phyloP scores from a whole-genome alignment of 2,888 invertebrate species.

The Aethes cnicana region DNA sequence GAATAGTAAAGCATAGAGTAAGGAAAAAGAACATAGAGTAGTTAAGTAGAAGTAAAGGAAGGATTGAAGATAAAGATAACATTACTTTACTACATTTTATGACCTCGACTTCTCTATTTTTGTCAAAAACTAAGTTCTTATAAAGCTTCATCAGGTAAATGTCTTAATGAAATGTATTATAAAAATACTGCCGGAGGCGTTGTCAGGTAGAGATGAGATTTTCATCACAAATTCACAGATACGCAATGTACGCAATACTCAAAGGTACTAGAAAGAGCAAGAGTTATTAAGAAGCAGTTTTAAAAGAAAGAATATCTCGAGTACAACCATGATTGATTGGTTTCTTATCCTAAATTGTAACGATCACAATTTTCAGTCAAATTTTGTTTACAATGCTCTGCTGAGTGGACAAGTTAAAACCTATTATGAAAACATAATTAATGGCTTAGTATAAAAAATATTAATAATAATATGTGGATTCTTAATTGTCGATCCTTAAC shows the following conservation, averaged over 20 bases:
- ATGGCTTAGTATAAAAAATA: too few species aligned
- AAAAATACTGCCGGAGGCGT: conserved; percentile 7
- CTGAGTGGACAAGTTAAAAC: background rate
- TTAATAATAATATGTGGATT: too few species aligned
- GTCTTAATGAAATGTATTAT: conserved; percentile 13
- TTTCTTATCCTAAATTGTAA: conserved; percentile 38
- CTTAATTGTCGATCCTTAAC: too few species aligned
- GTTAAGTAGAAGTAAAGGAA: conserved; percentile 9
- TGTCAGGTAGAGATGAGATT: conserved; percentile 10
- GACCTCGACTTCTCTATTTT: conserved; percentile 70
- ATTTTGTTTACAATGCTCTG: conserved; percentile 7
- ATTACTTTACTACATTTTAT: conserved; percentile 56
- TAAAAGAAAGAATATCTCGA: conserved; percentile 29
- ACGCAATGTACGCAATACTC: conserved; percentile 15
- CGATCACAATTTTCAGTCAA: conserved; percentile 57
- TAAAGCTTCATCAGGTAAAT: conserved; percentile 46
- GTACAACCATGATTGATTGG: conserved; percentile 17
- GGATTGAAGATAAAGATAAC: conserved; percentile 28
- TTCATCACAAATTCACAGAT: background rate
- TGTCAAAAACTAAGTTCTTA: conserved; percentile 53
- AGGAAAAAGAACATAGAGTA: conserved; percentile 18
- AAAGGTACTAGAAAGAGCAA: conserved; percentile 19
- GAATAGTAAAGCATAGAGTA: conserved; percentile 30
- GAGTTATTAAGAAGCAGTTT: conserved; percentile 28
- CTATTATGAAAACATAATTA: conserved; percentile 13